These are phyloP conservation scores for Bimastos eiseni DNA, from an alignment of 2,888 invertebrate genomes.

Conservation along the genomic window DNA sequence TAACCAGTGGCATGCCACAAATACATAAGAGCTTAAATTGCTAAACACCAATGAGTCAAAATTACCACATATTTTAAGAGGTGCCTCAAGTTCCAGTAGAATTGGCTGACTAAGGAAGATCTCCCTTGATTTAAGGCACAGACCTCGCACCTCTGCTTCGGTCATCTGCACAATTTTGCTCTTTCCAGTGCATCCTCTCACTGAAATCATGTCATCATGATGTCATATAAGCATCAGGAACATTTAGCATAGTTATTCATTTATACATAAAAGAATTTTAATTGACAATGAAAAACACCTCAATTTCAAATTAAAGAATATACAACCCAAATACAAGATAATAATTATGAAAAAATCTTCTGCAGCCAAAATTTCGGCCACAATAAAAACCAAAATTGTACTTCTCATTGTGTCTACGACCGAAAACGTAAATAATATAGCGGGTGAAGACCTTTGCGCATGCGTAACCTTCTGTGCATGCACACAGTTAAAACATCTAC, in stretches of 20 bases:
- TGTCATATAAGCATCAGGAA: not conserved
- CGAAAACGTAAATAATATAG: too few species aligned
- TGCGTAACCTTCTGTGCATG: too few species aligned
- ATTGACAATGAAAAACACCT: not conserved
- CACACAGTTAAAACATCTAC: too few species aligned
- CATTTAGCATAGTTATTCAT: not conserved
- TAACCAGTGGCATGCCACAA: not conserved
- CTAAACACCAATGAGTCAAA: conserved; percentile 7
- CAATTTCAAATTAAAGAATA: not conserved
- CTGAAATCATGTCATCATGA: not conserved
- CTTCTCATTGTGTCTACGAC: too few species aligned
- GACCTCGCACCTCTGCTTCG: conserved; percentile 64
- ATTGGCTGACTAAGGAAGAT: conserved; percentile 69
- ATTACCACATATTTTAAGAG: conserved; percentile 69
- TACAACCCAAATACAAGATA: not conserved
- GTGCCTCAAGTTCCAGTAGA: conserved; percentile 68
- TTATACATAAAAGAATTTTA: not conserved
- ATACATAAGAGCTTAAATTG: not conserved
- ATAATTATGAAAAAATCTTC: too few species aligned
- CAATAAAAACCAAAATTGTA: too few species aligned
- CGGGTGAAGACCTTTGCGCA: too few species aligned
- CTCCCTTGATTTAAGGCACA: conserved; percentile 67
- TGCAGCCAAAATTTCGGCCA: too few species aligned
- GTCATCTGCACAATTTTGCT: conserved; percentile 74
- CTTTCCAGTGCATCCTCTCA: conserved; percentile 71